Percentiles rank a stretch among this genome's conserved stretches.
Evolutionary conservation across 2,797 vertebrate genomes (phyloP).

Genomic region (Stomatorhinus walkeri): DNA sequence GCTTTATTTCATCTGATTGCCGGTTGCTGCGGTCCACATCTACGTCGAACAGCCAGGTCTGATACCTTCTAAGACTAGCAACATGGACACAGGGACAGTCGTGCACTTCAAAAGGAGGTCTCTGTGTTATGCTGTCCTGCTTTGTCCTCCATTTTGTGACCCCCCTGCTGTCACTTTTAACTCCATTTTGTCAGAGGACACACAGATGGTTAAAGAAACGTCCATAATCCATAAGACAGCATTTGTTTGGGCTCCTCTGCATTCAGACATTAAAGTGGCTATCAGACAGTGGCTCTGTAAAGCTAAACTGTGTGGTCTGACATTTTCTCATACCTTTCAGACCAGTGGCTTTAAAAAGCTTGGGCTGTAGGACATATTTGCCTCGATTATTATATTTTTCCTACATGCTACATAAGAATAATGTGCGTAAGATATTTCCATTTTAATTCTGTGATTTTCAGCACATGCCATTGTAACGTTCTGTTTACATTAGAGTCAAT

Average conservation of each 20-base stretch:
- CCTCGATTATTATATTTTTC: not conserved
- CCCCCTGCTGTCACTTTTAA: constrained; percentile 22
- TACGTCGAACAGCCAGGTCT: not conserved
- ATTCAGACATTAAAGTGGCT: not conserved
- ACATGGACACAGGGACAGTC: not conserved
- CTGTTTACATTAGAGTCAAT: not conserved
- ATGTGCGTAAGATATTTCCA: not conserved
- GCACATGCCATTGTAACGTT: not conserved
- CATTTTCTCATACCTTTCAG: not conserved
- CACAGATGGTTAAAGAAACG: not conserved
- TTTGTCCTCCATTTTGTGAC: constrained; percentile 70
- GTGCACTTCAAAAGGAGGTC: not conserved
- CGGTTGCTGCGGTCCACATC: not conserved
- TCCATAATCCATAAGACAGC: not conserved
- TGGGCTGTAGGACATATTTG: not conserved
- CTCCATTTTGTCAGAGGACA: constrained; percentile 20
- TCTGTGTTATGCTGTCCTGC: constrained; percentile 52
- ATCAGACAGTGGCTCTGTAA: not conserved
- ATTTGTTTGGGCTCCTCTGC: not conserved
- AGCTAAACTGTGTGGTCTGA: not conserved
- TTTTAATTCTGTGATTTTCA: not conserved
- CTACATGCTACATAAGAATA: not conserved
- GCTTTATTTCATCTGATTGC: not conserved
- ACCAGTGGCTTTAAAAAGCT: not conserved
- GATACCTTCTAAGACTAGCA: not conserved